Evolutionary conservation across 2,113 vertebrate species (phyloP), one percentile per base, ranked within the genome.

Genomic region (Saccopteryx bilineata): DNA sequence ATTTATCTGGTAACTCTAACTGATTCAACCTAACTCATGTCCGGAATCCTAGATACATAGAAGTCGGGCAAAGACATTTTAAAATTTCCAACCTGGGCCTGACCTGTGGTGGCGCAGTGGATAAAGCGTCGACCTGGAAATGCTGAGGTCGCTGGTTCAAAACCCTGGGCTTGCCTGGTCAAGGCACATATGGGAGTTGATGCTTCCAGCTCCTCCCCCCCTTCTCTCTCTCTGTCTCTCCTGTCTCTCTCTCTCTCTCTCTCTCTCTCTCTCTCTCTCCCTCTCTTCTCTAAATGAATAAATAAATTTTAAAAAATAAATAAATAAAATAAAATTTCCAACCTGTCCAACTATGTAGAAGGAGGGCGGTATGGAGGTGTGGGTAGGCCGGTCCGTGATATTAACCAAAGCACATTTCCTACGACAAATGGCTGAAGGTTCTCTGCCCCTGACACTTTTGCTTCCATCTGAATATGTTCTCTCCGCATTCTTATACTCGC

Each of bases 391-490:
- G 18, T 76, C 26, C 13, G 61, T 23, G 72, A 3, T 82, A 61
- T 60, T 91, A 63, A 7, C 31, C 54, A 78, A 24, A 63, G 26
- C 52, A 68, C 17, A 54, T 87, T 61, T 83, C 65, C 28, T 79
- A 24, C 19, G 18, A 75, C 66, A 13, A 52, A 39, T 46, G 24
- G 4, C 65, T 68, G 23, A 89, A 63, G 7, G 15, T 17, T 75
- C 88, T 93, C 74, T 90, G 23, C 13, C 26, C 33, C 50, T n/a
- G 69, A 72, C 23, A 56, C 54, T 87, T 65, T 72, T 80, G 56
- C 21, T 90, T 23, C 60, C 7, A 66, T 58, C 28, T 93, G 68
- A 94, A 68, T 87, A 68, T 94, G 92, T 93, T 89, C 28, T 66
- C 24, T 94, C 74, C 48, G 31, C 54, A 9, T 71, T 65, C 72